A percentile compares a stretch with the other conserved stretches of the same genome.
phyloP scores from a whole-genome alignment of 2,797 vertebrate genomes.

The Borostomias antarcticus region DNA sequence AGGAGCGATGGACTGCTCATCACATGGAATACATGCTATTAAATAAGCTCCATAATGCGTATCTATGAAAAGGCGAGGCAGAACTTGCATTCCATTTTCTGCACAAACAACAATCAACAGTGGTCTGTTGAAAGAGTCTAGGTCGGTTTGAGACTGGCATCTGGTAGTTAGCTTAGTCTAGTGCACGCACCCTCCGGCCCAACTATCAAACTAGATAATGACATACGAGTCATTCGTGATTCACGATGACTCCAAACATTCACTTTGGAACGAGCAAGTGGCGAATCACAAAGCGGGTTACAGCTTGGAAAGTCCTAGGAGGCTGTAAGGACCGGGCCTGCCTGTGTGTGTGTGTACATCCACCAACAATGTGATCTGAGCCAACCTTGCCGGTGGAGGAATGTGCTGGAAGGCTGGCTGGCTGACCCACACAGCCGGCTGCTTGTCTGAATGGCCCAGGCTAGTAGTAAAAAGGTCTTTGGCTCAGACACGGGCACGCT shows the following conservation, averaged over 20 bases:
- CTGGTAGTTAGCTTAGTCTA: not conserved
- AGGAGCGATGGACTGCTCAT: too few relatives aligned
- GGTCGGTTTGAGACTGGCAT: not conserved
- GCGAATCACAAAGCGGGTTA: not conserved
- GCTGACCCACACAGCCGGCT: not conserved
- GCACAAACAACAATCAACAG: not conserved
- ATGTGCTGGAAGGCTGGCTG: conserved; percentile 15
- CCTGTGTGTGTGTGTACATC: conserved; percentile 1
- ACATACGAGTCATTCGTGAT: not conserved
- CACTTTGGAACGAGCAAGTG: not conserved
- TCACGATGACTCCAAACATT: not conserved
- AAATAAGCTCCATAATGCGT: too few relatives aligned
- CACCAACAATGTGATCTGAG: conserved; percentile 24
- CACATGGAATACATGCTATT: too few relatives aligned
- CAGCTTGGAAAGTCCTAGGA: not conserved
- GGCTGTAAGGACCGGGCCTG: not conserved
- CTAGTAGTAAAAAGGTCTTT: conserved; percentile 23
- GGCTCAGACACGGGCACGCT: conserved; percentile 40
- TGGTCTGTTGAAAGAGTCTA: not conserved
- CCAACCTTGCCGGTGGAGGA: conserved; percentile 27
- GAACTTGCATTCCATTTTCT: not conserved
- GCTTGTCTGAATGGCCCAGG: conserved; percentile 27
- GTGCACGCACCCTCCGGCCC: too few relatives aligned
- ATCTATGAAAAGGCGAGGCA: not conserved
- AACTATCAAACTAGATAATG: too few relatives aligned